Conservation (phyloP, 2,797 vertebrate genomes). For the Antrozous pallidus region DNA sequence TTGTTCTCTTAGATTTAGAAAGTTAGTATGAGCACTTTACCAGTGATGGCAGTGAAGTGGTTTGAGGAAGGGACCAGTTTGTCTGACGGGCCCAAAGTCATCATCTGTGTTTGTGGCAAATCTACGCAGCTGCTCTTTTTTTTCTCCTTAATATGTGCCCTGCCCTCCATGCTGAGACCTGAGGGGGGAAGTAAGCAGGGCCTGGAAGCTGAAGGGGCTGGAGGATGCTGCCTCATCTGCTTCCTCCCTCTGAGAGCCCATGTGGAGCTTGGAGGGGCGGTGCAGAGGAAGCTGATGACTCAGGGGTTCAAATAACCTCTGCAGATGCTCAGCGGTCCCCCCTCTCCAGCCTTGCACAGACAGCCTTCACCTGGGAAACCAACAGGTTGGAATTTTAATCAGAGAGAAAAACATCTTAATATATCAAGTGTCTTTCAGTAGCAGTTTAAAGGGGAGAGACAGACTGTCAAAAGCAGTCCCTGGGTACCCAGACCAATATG, state of each 20-base stretch:
- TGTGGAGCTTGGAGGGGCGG: accelerated
- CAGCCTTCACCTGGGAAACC: constrained; percentile 71
- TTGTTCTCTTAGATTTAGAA: background rate
- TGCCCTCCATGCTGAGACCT: background rate
- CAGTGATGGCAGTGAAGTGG: background rate
- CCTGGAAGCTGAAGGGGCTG: background rate
- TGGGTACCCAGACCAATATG: background rate
- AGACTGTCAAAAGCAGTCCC: constrained; percentile 55
- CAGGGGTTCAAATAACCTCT: background rate
- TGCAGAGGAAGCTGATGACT: background rate
- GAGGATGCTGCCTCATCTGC: background rate
- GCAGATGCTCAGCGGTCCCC: background rate
- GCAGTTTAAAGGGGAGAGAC: constrained; percentile 66
- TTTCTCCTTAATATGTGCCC: background rate
- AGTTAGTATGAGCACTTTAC: background rate
- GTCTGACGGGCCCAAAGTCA: background rate
- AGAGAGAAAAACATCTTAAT: constrained; percentile 71
- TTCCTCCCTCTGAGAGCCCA: background rate
- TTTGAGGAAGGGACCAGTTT: background rate
- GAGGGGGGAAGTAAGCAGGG: background rate
- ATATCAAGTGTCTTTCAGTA: constrained; percentile 55
- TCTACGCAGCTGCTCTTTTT: background rate
- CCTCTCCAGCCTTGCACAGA: background rate
- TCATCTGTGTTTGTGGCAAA: background rate
- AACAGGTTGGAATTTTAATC: constrained; percentile 70